Percentiles rank a stretch among this genome's conserved stretches.
Evolutionary conservation across 2,113 vertebrate genomes (phyloP).

Genomic region (Mesembrinibis cayennensis): DNA sequence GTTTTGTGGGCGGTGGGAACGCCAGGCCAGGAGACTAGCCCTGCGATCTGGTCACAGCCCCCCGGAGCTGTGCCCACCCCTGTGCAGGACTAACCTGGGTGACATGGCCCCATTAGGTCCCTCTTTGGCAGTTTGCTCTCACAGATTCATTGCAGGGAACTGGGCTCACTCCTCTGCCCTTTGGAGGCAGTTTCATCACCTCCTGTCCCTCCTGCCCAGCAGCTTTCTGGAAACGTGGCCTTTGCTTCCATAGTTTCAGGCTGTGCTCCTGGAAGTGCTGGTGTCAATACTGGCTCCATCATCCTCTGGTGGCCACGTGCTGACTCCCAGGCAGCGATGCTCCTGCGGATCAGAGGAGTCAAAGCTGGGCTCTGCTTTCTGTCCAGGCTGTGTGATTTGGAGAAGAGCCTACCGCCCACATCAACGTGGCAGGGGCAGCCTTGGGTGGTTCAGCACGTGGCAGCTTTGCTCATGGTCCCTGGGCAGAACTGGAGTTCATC

Average conservation of each 20-base stretch:
- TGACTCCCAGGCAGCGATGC: neutral
- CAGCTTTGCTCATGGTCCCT: neutral
- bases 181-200: neutral
- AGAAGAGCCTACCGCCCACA: neutral
- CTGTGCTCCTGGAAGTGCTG: neutral
- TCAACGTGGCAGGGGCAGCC: neutral
- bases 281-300: neutral
- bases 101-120: neutral
- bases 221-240: fast-evolving
- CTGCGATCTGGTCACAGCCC: neutral
- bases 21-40: neutral
- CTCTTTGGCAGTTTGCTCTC: neutral
- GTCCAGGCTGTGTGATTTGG: neutral
- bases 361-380: neutral
- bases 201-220: neutral
- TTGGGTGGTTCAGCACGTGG: neutral
- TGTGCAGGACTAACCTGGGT: neutral
- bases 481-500: neutral
- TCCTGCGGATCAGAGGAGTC: neutral
- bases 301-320: fast-evolving
- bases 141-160: neutral
- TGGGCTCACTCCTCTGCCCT: neutral
- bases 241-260: neutral
- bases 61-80: neutral
- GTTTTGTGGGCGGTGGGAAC: neutral